phyloP scores from a whole-genome alignment of 1,140 invertebrate species.

The Danaus melanippus region DNA sequence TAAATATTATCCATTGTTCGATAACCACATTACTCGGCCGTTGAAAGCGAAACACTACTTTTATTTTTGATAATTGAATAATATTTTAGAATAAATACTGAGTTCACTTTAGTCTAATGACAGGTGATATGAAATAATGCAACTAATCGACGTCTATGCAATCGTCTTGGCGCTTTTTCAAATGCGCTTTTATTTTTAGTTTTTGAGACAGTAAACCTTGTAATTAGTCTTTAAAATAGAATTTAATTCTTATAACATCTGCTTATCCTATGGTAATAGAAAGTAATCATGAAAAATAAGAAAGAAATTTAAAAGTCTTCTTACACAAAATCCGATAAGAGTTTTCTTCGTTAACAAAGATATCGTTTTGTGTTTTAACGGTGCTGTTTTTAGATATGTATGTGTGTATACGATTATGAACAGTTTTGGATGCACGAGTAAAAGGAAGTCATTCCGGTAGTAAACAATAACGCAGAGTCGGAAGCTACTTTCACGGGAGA shows the following conservation, averaged over 20 bases:
- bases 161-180: conserved; percentile 42
- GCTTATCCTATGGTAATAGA: conserved; percentile 3
- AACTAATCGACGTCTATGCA: conserved; percentile 28
- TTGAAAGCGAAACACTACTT: too few species aligned
- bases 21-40: too few species aligned
- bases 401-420: conserved; percentile 1
- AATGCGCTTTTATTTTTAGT: conserved; percentile 42
- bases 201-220: conserved; percentile 24
- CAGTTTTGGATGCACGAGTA: conserved; percentile 21
- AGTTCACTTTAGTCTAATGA: background rate
- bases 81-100: conserved; percentile 11
- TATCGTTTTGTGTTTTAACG: too few species aligned
- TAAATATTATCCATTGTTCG: conserved; percentile 1
- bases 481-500: conserved; percentile 54
- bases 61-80: conserved; percentile 3
- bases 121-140: conserved; percentile 20
- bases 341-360: too few species aligned
- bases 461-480: conserved; percentile 61
- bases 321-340: too few species aligned
- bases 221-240: conserved; percentile 11
- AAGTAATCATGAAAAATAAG: too few species aligned
- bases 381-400: too few species aligned
- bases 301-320: too few species aligned
- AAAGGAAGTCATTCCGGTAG: conserved; percentile 60
- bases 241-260: conserved; percentile 14